A percentile compares a stretch with the other conserved stretches of the same genome.
Evolutionary conservation across 2,113 vertebrate species (phyloP).

Genomic region (Malurus alboscapulatus): DNA sequence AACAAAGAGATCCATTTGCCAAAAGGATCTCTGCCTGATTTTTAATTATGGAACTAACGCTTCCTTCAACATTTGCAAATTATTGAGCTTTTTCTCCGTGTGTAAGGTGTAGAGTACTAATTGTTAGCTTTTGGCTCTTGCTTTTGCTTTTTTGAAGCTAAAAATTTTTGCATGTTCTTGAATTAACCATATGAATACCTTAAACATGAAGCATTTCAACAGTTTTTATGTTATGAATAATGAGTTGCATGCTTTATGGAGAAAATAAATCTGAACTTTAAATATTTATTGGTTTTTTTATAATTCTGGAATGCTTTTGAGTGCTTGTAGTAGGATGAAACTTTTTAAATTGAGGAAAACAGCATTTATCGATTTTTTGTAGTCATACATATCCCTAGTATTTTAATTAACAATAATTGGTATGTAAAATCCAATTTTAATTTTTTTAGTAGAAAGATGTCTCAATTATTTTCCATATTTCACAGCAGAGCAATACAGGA

Average conservation of each 20-base stretch:
- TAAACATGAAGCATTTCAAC: neutral
- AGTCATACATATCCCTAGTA: fast-evolving
- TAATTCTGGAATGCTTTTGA: neutral
- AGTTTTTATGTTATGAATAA: neutral
- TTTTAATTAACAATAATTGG: neutral
- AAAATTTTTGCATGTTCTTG: neutral
- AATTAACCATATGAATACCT: neutral
- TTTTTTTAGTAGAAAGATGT: neutral
- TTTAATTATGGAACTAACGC: conserved; percentile 53
- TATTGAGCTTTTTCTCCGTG: neutral
- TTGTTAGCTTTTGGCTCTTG: neutral
- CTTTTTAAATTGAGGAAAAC: neutral
- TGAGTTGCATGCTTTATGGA: neutral
- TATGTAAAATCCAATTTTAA: neutral
- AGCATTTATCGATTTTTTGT: neutral
- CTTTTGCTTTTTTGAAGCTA: neutral
- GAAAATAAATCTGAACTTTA: neutral
- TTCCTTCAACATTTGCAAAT: conserved; percentile 48
- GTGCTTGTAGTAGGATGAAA: neutral
- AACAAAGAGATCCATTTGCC: conserved; percentile 71
- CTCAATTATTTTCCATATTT: neutral
- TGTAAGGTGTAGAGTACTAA: conserved; percentile 27
- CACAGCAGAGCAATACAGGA: neutral
- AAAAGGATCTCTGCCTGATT: conserved; percentile 64
- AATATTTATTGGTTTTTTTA: neutral